These are phyloP conservation scores for Tokudaia tokunoshimensis DNA, from an alignment of 2,797 vertebrate genomes.

Conservation along the genomic window DNA sequence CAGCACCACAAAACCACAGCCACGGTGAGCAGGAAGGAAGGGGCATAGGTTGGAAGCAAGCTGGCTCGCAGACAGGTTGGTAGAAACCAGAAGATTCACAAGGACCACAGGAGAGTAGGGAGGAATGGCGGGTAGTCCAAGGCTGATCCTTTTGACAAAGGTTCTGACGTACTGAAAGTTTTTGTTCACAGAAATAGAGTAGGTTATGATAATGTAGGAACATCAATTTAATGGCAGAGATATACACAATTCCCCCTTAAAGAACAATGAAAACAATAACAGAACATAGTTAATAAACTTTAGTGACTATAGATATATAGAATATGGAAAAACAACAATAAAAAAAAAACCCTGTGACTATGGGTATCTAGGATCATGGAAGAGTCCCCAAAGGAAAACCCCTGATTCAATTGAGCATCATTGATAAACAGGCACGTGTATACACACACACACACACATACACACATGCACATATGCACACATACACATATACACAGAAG, in stretches of 20 bases:
- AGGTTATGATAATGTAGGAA: background rate
- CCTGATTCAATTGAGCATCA: background rate
- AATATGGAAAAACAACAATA: background rate
- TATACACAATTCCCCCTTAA: background rate
- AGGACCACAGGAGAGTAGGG: background rate
- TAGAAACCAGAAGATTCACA: conserved; percentile 12
- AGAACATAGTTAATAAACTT: background rate
- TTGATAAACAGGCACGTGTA: background rate
- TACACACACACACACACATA: background rate
- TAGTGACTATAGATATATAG: background rate
- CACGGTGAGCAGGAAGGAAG: background rate
- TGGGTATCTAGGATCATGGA: background rate
- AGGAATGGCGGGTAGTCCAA: background rate
- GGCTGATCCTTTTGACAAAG: background rate
- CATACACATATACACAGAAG: background rate
- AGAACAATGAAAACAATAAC: background rate
- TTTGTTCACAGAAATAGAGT: background rate
- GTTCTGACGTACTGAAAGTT: background rate
- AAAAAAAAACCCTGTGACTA: background rate
- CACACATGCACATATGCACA: background rate
- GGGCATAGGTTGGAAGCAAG: background rate
- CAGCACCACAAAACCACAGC: background rate
- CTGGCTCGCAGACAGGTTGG: background rate
- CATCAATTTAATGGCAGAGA: background rate
- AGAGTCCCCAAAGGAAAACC: background rate